phyloP scores from a whole-genome alignment of 2,113 vertebrate species.

The Acinonyx jubatus region DNA sequence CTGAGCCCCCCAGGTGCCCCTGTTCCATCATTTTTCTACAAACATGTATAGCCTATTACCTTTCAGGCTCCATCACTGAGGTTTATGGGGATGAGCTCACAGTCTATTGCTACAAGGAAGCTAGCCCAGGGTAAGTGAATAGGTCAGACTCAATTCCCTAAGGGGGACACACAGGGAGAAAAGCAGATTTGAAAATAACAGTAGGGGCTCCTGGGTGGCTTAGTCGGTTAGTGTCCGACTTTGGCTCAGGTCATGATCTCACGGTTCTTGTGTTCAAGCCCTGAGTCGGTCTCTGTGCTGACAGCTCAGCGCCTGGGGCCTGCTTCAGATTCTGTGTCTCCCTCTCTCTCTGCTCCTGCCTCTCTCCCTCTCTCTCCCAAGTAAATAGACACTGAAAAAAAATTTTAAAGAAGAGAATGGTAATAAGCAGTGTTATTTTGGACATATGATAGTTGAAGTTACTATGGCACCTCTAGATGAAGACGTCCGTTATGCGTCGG shows the following conservation, averaged over 20 bases:
- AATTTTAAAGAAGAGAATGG: too few relatives aligned
- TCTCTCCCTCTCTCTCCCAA: too few relatives aligned
- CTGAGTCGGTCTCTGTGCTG: too few relatives aligned
- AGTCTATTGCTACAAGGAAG: neutral
- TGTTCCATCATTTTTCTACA: neutral
- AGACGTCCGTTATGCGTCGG: rapidly evolving
- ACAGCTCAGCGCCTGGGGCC: too few relatives aligned
- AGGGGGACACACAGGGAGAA: neutral
- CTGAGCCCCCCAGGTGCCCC: too few relatives aligned
- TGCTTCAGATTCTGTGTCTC: too few relatives aligned
- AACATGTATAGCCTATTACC: neutral
- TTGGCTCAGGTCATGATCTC: too few relatives aligned
- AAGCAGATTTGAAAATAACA: neutral
- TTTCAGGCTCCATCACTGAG: neutral
- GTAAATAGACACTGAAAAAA: too few relatives aligned
- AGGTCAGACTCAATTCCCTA: neutral
- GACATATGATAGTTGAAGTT: neutral
- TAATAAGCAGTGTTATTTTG: neutral
- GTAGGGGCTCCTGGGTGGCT: too few relatives aligned
- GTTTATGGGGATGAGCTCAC: neutral
- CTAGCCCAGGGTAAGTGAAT: neutral
- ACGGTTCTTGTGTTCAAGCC: too few relatives aligned
- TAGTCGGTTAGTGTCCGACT: too few relatives aligned
- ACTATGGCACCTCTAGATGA: neutral
- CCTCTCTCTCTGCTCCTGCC: too few relatives aligned